Evolutionary conservation across 2,888 invertebrate species (phyloP).

Genomic region (Drosophila neonasuta): DNA sequence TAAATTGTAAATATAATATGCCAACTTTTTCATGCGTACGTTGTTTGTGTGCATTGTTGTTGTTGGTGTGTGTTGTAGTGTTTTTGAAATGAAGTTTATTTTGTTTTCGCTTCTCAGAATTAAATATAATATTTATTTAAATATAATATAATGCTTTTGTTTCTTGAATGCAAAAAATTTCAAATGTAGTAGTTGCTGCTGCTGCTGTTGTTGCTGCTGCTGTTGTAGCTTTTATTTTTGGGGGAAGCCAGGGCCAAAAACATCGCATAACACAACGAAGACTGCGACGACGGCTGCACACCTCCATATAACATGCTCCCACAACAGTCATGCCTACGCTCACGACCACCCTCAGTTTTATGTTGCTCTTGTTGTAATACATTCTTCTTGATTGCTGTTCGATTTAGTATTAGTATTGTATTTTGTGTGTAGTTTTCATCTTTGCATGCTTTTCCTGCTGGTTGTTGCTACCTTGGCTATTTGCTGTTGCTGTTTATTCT

Average conservation of each 20-base stretch:
- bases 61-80: constrained; percentile 39
- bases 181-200: constrained; percentile 66
- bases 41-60: constrained; percentile 32
- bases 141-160: constrained; percentile 80
- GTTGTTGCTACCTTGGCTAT: constrained; percentile 22
- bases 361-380: constrained; percentile 4
- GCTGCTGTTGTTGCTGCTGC: constrained; percentile 34
- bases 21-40: constrained; percentile 46
- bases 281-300: constrained; percentile 29
- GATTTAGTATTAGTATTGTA: constrained; percentile 2
- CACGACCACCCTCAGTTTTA: constrained; percentile 27
- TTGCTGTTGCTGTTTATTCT: constrained; percentile 20
- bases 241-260: constrained; percentile 33
- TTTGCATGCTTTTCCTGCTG: constrained; percentile 16
- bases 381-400: constrained; percentile 3
- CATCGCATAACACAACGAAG: constrained; percentile 29
- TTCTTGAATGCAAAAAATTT: constrained; percentile 80
- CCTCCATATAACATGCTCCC: constrained; percentile 7
- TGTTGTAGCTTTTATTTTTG: constrained; percentile 30
- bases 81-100: constrained; percentile 75
- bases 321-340: constrained; percentile 48
- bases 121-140: constrained; percentile 80
- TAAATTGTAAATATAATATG: constrained; percentile 63
- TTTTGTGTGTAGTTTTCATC: constrained; percentile 14
- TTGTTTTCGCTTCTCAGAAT: constrained; percentile 77